Evolutionary conservation across 2,888 invertebrate species (phyloP), one percentile per base, ranked within the genome.

Genomic region (Apamea anceps): DNA sequence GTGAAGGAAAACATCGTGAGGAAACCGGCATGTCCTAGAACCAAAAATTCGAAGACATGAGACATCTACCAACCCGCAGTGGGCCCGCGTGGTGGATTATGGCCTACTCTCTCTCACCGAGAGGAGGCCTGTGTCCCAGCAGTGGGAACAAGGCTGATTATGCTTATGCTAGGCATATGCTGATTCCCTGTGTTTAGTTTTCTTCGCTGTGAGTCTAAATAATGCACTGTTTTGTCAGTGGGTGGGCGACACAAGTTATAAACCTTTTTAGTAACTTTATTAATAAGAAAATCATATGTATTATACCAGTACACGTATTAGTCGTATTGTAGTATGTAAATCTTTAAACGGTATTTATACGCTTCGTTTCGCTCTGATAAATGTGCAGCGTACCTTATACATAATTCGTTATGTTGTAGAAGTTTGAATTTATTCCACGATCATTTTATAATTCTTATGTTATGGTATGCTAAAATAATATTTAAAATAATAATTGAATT

Each of bases 301-400:
- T 45, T 65, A 54, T 54, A 10, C 10, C 48, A n/a, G n/a, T 28
- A 6, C 10, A 48, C 37, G 25, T 54, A 57, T 10, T 25, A 3
- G 21, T 54, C 8, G 21, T 51, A 54, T 18, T 48, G 42, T 25
- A 68, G 1, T 37, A 45, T 54, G n/a, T 37, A n/a, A 57, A 80
- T 48, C 5, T 81, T 32, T 67, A 81, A 51, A 81, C 81, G 66
- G 81, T 74, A 54, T 74, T 51, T 66, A 62, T 51, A 6, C 57
- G 72, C 54, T 81, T 66, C 42, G 80, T 32, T 81, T 45, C 51
- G 66, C 57, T 67, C 66, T 54, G 28, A 42, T 51, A n/a, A 37
- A 21, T 51, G 15, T 45, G 54, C 28, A 28, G 42, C 32, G 12
- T 62, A 21, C 21, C 48, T 5, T 72, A 45, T 0, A 45, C 8